phyloP scores from a whole-genome alignment of 2,888 invertebrate species.

The Eristalinus aeneus region DNA sequence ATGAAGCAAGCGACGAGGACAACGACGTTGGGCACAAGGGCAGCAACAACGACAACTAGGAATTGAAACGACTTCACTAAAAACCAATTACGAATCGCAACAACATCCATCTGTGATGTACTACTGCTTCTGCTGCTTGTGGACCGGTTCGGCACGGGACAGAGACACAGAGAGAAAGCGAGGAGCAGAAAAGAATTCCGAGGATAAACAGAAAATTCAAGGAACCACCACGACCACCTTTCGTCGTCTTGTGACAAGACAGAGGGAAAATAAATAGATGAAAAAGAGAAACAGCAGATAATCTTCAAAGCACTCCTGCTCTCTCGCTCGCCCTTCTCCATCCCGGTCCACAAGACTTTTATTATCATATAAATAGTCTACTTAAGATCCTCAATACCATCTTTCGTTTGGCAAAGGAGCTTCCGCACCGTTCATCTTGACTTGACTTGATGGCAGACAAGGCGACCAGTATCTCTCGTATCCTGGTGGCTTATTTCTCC shows the following conservation, averaged over 20 bases:
- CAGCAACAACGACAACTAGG: slow-evolving; percentile 41
- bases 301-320: slow-evolving; percentile 52
- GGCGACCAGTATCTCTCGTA: slow-evolving; percentile 14
- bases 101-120: slow-evolving; percentile 56
- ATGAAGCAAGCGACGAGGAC: slow-evolving; percentile 52
- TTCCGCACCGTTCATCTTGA: slow-evolving; percentile 40
- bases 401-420: slow-evolving; percentile 56
- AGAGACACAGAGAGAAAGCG: slow-evolving; percentile 2
- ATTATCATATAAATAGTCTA: slow-evolving; percentile 71
- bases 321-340: background rate
- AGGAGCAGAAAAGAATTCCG: background rate
- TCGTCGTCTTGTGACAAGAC: slow-evolving; percentile 27
- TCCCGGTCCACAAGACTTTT: slow-evolving; percentile 60
- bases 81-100: slow-evolving; percentile 71
- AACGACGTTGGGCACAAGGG: slow-evolving; percentile 23
- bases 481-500: background rate
- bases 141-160: too few species aligned
- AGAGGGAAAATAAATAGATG: slow-evolving; percentile 40
- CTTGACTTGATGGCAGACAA: background rate
- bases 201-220: background rate
- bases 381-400: slow-evolving; percentile 59
- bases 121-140: slow-evolving; percentile 24
- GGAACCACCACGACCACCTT: background rate
- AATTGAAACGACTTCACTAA: slow-evolving; percentile 70
- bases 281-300: slow-evolving; percentile 54